phyloP scores from a whole-genome alignment of 2,888 invertebrate genomes.

The Rugalucina vietnamica region DNA sequence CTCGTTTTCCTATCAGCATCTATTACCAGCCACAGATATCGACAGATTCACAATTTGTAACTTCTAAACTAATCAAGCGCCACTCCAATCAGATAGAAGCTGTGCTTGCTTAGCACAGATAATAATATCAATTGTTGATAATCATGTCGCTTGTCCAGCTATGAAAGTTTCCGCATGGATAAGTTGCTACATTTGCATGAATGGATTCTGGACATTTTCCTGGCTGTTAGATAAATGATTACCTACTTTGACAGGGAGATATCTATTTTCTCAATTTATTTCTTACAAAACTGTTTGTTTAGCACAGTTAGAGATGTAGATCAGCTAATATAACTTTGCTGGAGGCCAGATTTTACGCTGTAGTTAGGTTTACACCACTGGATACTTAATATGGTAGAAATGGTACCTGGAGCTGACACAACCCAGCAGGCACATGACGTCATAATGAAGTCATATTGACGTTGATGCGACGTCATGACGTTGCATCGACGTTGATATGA shows the following conservation, averaged over 20 bases:
- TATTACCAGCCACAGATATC: background rate
- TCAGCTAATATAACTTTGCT: conserved; percentile 3
- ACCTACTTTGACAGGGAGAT: conserved; percentile 3
- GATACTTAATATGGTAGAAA: conserved; percentile 8
- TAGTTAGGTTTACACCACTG: conserved; percentile 3
- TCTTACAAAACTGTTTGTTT: background rate
- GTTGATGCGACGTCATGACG: too few species aligned
- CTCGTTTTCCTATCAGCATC: conserved; percentile 1
- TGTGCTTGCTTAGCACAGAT: background rate
- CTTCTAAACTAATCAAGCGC: conserved; percentile 9
- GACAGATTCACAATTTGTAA: conserved; percentile 12
- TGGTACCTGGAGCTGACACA: background rate
- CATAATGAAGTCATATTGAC: too few species aligned
- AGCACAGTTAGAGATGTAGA: background rate
- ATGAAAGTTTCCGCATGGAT: conserved; percentile 8
- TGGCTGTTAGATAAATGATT: conserved; percentile 4
- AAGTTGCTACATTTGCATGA: background rate
- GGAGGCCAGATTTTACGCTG: background rate
- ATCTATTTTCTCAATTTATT: conserved; percentile 8
- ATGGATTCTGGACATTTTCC: background rate
- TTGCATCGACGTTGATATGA: too few species aligned
- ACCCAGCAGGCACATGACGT: too few species aligned
- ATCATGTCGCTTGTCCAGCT: conserved; percentile 10
- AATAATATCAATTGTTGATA: conserved; percentile 13
- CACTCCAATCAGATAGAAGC: conserved; percentile 16